Percentiles rank a stretch among this genome's conserved stretches.
These are phyloP conservation scores for Pao palembangensis DNA, from an alignment of 2,113 vertebrate species.

Conservation along the genomic window DNA sequence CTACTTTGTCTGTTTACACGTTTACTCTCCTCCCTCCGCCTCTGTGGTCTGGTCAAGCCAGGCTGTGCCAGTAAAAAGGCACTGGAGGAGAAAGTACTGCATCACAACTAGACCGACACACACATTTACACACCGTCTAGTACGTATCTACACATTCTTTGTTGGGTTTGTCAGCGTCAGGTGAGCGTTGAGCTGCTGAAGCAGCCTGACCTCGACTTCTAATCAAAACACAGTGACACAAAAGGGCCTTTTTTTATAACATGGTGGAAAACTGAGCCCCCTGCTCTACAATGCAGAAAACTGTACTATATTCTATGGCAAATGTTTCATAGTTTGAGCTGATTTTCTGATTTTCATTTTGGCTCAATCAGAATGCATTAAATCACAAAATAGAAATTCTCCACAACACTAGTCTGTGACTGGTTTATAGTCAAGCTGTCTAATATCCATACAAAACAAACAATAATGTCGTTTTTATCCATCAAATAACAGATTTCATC, in stretches of 20 bases:
- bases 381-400: slow-evolving; percentile 34
- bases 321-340: background rate
- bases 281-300: background rate
- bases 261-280: background rate
- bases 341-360: slow-evolving; percentile 21
- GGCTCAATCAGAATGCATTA: slow-evolving; percentile 27
- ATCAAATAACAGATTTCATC: slow-evolving; percentile 32
- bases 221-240: no score
- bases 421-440: slow-evolving; percentile 44
- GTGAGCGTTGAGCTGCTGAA: no score
- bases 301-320: background rate
- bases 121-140: slow-evolving; percentile 24
- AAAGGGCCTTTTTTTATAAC: no score
- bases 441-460: no score
- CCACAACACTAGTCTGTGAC: slow-evolving; percentile 37
- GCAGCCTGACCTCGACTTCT: no score
- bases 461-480: no score
- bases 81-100: slow-evolving; percentile 62
- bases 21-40: slow-evolving; percentile 30
- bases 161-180: no score
- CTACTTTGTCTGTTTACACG: slow-evolving; percentile 15
- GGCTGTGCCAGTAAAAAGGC: slow-evolving; percentile 65
- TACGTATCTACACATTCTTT: slow-evolving; percentile 20
- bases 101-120: slow-evolving; percentile 54
- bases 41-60: slow-evolving; percentile 45